phyloP scores from a whole-genome alignment of 2,113 vertebrate species.

The Canis aureus region DNA sequence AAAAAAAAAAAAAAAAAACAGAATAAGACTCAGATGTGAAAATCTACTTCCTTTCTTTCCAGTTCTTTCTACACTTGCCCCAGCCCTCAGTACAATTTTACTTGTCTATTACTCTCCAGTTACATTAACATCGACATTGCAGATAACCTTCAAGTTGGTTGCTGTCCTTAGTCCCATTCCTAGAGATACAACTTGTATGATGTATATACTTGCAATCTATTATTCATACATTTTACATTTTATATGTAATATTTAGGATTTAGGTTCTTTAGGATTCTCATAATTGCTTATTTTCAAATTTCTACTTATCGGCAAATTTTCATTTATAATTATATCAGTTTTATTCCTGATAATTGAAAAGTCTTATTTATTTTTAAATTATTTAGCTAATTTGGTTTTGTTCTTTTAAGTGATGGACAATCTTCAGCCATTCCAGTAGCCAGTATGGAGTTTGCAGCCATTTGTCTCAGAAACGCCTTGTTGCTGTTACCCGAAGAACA shows the following conservation, averaged over 20 bases:
- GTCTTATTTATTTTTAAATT: not conserved
- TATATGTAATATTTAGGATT: not conserved
- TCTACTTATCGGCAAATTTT: not conserved
- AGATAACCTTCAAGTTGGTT: not conserved
- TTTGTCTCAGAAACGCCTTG: constrained; percentile 97
- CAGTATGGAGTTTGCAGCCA: constrained; percentile 99
- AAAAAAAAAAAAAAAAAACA: not conserved
- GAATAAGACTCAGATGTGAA: not conserved
- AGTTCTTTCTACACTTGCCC: not conserved
- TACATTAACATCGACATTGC: not conserved
- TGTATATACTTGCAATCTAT: not conserved
- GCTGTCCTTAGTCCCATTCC: not conserved
- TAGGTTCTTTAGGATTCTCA: not conserved
- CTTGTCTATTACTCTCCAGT: not conserved
- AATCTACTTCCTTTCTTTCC: not conserved
- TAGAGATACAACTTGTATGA: not conserved
- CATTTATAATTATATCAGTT: not conserved
- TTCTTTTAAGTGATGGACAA: constrained; percentile 94
- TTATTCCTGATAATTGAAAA: not conserved
- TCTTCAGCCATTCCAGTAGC: constrained; percentile 98
- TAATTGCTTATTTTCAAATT: not conserved
- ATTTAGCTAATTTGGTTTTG: constrained; percentile 35
- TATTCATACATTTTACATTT: not conserved
- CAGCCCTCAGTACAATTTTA: not conserved
- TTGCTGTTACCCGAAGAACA: constrained; percentile 94